Base-by-base conservation (phyloP, 1,140 invertebrate species). In the Neomicropteryx cornuta region DNA sequence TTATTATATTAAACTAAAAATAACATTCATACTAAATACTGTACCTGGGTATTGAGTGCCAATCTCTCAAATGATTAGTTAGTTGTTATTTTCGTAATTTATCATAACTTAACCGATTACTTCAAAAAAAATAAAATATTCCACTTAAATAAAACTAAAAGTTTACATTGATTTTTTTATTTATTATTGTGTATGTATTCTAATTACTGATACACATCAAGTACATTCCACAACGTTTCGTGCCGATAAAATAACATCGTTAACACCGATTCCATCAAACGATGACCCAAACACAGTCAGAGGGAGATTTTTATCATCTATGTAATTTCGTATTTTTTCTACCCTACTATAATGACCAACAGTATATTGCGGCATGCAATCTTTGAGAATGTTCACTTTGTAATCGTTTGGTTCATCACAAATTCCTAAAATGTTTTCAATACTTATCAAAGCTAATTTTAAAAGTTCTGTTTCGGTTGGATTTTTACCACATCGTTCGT, bases 331-430 rank as follows among this genome's bases (percentile, higher is more conserved):
- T 27, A 93, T 83, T 24, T 65, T 65, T 3, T 75, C 53, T 1
- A 96, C 60, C 44, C 76, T 72, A 31, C 81, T 67, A 48, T 72
- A 65, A 68, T 97, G 93, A 4, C 93, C 93, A 11, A 97, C 71
- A 2, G 78, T 62, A 62, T 97, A 93, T 58, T 96, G 92, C 3
- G 93, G 89, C 53, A 97, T 96, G 56, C 91, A 96, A 45, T 90
- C 73, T 49, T 75, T 66, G 31, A 87, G 64, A 46, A 91, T 72
- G 38, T 74, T 70, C 3, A 88, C 79, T 50, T 83, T 66, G 39
- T 68, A 64, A 2, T 72, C 62, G 13, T 72, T 52, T 4, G 91
- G 90, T 36, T 71, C 50, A 5, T 69, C 56, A 3, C 71, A 59
- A 43, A 95, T 85, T 11, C 74, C 59, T 33, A 97, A 67, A 48